phyloP scores from a whole-genome alignment of 2,113 vertebrate genomes.

The Tichodroma muraria region DNA sequence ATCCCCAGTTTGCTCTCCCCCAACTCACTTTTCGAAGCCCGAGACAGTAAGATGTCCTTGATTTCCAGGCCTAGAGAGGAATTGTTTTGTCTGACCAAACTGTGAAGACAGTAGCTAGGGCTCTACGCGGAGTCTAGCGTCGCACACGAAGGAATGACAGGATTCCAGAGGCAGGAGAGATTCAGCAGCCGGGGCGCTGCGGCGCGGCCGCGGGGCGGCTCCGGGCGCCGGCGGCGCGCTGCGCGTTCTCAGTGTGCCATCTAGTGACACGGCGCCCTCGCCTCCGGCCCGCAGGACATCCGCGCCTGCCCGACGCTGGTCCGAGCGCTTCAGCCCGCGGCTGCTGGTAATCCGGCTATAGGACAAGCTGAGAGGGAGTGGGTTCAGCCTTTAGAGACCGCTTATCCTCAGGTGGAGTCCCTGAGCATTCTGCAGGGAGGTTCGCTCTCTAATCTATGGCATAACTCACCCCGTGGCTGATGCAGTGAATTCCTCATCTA shows the following conservation, averaged over 20 bases:
- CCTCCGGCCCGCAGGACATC: too few species aligned
- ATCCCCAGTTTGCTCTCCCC: neutral
- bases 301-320: too few species aligned
- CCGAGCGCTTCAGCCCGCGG: accelerated
- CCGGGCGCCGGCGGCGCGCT: too few species aligned
- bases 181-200: too few species aligned
- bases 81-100: neutral
- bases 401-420: neutral
- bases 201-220: too few species aligned
- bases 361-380: neutral
- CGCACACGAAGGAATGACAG: neutral
- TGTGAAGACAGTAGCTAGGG: neutral
- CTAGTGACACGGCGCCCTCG: conserved; percentile 22
- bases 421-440: neutral
- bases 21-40: neutral
- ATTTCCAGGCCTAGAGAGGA: neutral
- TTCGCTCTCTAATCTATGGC: accelerated
- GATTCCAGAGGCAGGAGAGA: too few species aligned
- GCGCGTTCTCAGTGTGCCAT: conserved; percentile 18
- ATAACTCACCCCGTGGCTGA: too few species aligned
- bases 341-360: accelerated
- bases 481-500: neutral
- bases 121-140: neutral
- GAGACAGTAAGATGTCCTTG: neutral
- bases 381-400: neutral